These are phyloP conservation scores for Melopsittacus undulatus DNA, from an alignment of 2,797 vertebrate genomes.

Conservation along the genomic window DNA sequence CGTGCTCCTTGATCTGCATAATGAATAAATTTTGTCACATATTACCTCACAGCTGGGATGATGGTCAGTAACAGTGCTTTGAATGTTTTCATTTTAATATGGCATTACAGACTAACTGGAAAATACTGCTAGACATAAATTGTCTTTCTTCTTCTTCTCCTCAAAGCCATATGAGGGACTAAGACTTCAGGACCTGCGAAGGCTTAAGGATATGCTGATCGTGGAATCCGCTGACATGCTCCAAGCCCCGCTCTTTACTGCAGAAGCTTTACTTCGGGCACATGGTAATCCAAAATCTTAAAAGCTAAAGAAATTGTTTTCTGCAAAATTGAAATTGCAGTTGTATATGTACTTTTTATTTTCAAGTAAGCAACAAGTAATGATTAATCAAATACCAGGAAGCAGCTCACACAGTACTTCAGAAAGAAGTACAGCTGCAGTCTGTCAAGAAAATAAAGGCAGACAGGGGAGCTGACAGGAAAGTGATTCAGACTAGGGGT, in stretches of 20 bases:
- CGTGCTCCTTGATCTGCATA: neutral
- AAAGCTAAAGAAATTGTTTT: neutral
- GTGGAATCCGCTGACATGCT: constrained; percentile 99
- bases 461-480: neutral
- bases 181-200: constrained; percentile 92
- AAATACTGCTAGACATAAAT: neutral
- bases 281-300: constrained; percentile 83
- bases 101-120: neutral
- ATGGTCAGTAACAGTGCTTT: neutral
- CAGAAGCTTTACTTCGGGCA: constrained; percentile 95
- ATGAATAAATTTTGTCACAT: neutral
- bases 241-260: constrained; percentile 96
- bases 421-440: neutral
- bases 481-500: neutral
- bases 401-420: neutral
- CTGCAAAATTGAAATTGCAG: neutral
- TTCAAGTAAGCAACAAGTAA: neutral
- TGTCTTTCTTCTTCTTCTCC: constrained; percentile 50
- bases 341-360: neutral
- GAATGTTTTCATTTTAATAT: neutral
- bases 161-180: constrained; percentile 93
- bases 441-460: neutral
- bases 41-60: neutral
- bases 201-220: constrained; percentile 98
- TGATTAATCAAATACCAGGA: neutral